Percentiles rank a stretch among this genome's conserved stretches.
phyloP scores from a whole-genome alignment of 2,113 vertebrate species.

The Dasyornis broadbenti region DNA sequence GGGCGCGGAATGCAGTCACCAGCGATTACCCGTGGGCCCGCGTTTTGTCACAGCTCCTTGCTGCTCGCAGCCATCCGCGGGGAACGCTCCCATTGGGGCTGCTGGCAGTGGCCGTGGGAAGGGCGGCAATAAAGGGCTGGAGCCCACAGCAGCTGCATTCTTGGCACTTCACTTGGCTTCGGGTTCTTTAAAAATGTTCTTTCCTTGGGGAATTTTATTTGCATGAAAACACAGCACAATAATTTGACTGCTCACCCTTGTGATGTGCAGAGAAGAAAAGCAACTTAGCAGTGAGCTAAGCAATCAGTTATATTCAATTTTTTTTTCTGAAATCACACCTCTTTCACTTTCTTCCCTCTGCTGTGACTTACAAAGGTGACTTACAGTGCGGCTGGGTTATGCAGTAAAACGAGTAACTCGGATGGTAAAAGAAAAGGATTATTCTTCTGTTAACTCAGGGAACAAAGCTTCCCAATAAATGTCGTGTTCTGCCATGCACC shows the following conservation, averaged over 20 bases:
- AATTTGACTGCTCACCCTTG: neutral
- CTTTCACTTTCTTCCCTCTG: neutral
- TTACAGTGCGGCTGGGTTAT: conserved; percentile 6
- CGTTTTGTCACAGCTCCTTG: conserved; percentile 17
- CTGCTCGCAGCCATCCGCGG: neutral
- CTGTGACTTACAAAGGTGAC: neutral
- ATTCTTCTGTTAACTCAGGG: neutral
- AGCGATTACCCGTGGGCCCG: conserved; percentile 6
- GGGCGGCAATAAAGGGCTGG: neutral
- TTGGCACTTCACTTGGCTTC: neutral
- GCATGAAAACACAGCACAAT: neutral
- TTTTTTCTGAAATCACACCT: neutral
- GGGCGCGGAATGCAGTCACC: neutral
- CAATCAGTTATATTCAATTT: neutral
- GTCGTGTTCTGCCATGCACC: neutral
- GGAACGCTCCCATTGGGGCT: neutral
- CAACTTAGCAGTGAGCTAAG: neutral
- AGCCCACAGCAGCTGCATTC: neutral
- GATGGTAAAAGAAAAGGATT: conserved; percentile 22
- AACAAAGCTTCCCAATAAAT: conserved; percentile 47
- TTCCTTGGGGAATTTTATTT: neutral
- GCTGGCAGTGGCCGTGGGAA: neutral
- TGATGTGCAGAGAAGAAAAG: neutral
- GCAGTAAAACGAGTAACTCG: neutral
- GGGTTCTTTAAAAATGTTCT: neutral